Evolutionary conservation across 2,113 vertebrate genomes (phyloP), one percentile per base, ranked within the genome.

Genomic region (Butorides virescens): DNA sequence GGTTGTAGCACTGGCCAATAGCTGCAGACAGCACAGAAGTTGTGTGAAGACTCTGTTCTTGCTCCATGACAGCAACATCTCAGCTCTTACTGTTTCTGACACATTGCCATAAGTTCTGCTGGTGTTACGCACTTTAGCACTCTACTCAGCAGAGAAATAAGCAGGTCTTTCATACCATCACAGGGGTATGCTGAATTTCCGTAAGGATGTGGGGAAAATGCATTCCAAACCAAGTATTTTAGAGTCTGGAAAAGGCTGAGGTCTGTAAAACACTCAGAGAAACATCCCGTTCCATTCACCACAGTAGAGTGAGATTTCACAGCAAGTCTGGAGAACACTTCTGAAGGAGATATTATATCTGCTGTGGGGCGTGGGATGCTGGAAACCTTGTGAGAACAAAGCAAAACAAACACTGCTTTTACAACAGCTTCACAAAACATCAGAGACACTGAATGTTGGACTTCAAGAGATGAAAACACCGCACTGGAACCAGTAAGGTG

Each of bases 101-200:
- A 37, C 19, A 1, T 1, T 32, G 55, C 39, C 3, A 0, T 12
- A 50, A 10, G 1, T 61, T 62, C 29, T 79, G 37, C 70, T 77
- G 37, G 17, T 34, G 20, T 22, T 46, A 30, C 1, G 14, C n/a
- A 21, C 44, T 82, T 78, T 6, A 82, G 65, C 59, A 15, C 49
- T 16, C 9, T 30, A 52, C 74, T 71, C 58, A 34, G 74, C 55
- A 84, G 56, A 67, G 61, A 72, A 78, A 53, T 9, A 61, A 65
- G 13, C 27, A 66, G 25, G 27, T 34, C 85, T 85, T 47, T 67
- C 77, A 44, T 44, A n/a, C 34, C 53, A 63, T 59, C 50, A n/a
- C 9, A 6, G 44, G 18, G 44, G 8, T 44, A 23, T 29, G 36
- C 34, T n/a, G 39, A 13, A 78, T 88, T 70, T 84, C 34, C 39